phyloP scores from a whole-genome alignment of 2,888 invertebrate species.

The Cenopis cana region DNA sequence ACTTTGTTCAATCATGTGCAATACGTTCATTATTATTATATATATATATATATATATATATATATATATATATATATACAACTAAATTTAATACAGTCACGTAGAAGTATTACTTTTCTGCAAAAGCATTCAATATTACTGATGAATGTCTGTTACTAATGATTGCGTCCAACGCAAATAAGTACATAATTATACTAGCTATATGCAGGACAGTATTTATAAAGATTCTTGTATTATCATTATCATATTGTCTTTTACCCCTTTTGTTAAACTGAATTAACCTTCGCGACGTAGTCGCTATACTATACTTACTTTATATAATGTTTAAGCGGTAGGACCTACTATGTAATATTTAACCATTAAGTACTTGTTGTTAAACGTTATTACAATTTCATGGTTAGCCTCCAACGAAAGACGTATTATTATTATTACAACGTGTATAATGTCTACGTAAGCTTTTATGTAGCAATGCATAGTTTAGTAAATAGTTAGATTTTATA shows the following conservation, averaged over 20 bases:
- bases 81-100: background rate
- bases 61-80: constrained; percentile 24
- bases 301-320: constrained; percentile 15
- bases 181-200: background rate
- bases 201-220: background rate
- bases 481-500: constrained; percentile 26
- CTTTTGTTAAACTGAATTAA: constrained; percentile 13
- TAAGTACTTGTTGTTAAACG: constrained; percentile 18
- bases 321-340: constrained; percentile 17
- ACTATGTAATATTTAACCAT: constrained; percentile 8
- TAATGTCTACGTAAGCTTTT: constrained; percentile 29
- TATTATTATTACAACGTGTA: constrained; percentile 6
- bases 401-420: constrained; percentile 9
- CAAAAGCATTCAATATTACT: background rate
- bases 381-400: constrained; percentile 10
- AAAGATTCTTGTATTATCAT: background rate
- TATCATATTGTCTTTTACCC: background rate
- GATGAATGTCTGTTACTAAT: background rate
- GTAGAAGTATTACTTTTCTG: background rate
- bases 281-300: constrained; percentile 28
- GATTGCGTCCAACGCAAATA: constrained; percentile 14
- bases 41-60: constrained; percentile 13
- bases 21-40: constrained; percentile 30
- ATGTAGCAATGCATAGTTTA: constrained; percentile 35
- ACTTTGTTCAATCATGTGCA: constrained; percentile 30